These are phyloP conservation scores for Neomorphus geoffroyi DNA, from an alignment of 2,797 vertebrate genomes.

Conservation along the genomic window DNA sequence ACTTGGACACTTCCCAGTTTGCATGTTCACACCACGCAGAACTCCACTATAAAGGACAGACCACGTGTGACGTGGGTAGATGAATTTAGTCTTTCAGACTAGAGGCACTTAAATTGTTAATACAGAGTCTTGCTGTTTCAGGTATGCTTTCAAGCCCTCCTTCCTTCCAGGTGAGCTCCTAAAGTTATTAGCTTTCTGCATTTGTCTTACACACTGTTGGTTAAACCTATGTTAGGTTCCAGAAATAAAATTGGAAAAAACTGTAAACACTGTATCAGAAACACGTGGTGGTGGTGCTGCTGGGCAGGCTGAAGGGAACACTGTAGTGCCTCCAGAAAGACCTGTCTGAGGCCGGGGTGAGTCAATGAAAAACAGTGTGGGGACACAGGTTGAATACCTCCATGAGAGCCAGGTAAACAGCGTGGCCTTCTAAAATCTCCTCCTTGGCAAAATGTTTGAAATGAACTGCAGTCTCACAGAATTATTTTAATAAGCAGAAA, in stretches of 20 bases:
- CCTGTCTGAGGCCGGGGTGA: not conserved
- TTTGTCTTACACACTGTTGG: not conserved
- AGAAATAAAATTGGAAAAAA: not conserved
- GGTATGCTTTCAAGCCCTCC: not conserved
- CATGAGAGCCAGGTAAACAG: not conserved
- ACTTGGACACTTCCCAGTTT: not conserved
- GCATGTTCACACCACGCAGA: not conserved
- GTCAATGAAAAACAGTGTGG: accelerated
- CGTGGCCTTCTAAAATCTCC: not conserved
- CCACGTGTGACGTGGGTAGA: not conserved
- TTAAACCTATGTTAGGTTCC: not conserved
- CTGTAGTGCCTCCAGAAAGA: not conserved
- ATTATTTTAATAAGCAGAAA: slow-evolving; percentile 5
- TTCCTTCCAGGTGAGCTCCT: not conserved
- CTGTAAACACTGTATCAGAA: not conserved
- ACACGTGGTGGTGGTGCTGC: accelerated
- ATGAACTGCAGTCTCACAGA: not conserved
- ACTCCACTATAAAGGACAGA: not conserved
- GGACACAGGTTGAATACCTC: not conserved
- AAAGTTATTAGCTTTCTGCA: not conserved
- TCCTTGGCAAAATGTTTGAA: not conserved
- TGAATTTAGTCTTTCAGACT: not conserved
- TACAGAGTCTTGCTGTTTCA: not conserved
- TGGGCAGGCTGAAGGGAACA: not conserved
- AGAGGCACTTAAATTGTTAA: not conserved